These are phyloP conservation scores for Teinopalpus imperialis DNA, from an alignment of 2,888 invertebrate species.

Conservation along the genomic window DNA sequence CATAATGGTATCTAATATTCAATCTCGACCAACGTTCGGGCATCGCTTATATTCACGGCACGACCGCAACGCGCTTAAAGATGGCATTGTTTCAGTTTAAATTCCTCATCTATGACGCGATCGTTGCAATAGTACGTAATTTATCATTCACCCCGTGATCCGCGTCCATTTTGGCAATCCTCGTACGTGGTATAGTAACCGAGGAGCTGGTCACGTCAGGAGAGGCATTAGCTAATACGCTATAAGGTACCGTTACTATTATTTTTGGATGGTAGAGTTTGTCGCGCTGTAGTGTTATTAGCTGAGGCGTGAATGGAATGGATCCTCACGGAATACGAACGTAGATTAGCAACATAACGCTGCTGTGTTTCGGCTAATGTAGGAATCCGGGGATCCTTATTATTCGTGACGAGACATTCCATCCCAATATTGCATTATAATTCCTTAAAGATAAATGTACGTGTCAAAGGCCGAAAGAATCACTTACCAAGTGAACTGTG, in stretches of 20 bases:
- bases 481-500: too few relatives aligned
- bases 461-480: too few relatives aligned
- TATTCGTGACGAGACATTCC: too few relatives aligned
- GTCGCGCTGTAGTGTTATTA: too few relatives aligned
- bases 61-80: conserved; percentile 51
- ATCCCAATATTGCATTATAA: too few relatives aligned
- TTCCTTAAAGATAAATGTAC: too few relatives aligned
- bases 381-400: too few relatives aligned
- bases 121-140: conserved; percentile 43
- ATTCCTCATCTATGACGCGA: conserved; percentile 71
- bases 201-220: not conserved
- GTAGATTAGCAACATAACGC: too few relatives aligned
- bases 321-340: too few relatives aligned
- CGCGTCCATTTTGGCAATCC: conserved; percentile 59
- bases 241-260: conserved; percentile 18
- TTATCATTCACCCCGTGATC: conserved; percentile 51
- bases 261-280: not conserved
- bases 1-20: conserved; percentile 17
- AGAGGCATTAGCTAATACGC: conserved; percentile 22
- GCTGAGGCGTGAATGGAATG: too few relatives aligned
- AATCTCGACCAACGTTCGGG: conserved; percentile 22
- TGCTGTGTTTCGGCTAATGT: too few relatives aligned
- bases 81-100: conserved; percentile 74
- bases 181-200: conserved; percentile 16
- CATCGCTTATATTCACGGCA: conserved; percentile 49